Conservation (phyloP, 2,888 invertebrate species). For the Oasisia sp. region DNA sequence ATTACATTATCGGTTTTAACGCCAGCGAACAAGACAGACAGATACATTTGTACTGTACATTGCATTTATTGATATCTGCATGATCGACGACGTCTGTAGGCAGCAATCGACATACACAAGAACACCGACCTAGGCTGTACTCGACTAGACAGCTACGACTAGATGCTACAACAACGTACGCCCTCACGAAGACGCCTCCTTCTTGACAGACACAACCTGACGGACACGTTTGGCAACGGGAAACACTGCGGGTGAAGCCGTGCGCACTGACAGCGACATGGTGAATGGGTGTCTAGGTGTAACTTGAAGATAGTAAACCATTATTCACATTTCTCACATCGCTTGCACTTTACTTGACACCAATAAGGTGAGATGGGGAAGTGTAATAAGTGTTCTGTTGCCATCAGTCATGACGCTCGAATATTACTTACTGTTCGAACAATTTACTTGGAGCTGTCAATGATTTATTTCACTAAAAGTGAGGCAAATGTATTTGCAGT, state of each 20-base stretch:
- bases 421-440: not conserved
- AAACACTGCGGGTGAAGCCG: not conserved
- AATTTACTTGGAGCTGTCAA: not conserved
- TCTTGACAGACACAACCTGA: not conserved
- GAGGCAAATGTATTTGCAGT: not conserved
- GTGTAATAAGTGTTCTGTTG: not conserved
- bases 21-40: too few species aligned
- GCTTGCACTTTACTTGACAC: not conserved
- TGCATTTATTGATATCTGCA: slow-evolving; percentile 17
- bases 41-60: not conserved
- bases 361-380: not conserved
- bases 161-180: not conserved
- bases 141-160: not conserved
- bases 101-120: not conserved
- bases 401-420: not conserved
- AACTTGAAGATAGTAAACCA: not conserved
- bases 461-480: not conserved
- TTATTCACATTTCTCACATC: not conserved
- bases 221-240: not conserved
- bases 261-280: not conserved
- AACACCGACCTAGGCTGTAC: slow-evolving; percentile 3
- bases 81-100: not conserved
- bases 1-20: too few species aligned
- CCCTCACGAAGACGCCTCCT: not conserved
- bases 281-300: too few species aligned